A percentile compares a stretch with the other conserved stretches of the same genome.
Conservation (phyloP, 2,113 vertebrate species). For the Protobothrops mucrosquamatus region DNA sequence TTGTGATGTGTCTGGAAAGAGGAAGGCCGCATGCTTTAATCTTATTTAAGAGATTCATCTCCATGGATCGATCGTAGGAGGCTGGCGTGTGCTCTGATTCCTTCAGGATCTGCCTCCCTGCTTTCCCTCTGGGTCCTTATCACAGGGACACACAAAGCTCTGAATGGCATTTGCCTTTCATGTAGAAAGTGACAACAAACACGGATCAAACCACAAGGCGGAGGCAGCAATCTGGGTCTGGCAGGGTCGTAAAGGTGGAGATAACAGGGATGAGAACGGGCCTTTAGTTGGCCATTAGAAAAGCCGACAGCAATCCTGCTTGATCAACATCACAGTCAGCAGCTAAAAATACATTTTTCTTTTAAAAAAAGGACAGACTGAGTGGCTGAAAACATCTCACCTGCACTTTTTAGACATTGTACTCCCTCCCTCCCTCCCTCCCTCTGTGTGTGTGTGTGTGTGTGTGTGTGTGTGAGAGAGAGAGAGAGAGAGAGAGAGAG, state of each 20-base stretch:
- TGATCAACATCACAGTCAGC: accelerated
- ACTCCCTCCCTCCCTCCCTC: neutral
- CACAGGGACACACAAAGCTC: conserved; percentile 53
- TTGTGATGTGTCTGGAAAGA: conserved; percentile 43
- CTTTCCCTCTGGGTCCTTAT: conserved; percentile 67
- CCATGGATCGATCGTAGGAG: conserved; percentile 49
- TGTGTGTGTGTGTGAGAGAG: too few relatives aligned
- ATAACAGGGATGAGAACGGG: conserved; percentile 23
- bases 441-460: too few relatives aligned
- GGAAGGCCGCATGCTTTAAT: conserved; percentile 58
- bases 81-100: conserved; percentile 66
- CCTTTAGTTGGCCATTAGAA: conserved; percentile 29
- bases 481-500: too few relatives aligned
- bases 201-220: neutral
- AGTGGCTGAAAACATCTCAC: conserved; percentile 11
- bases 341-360: conserved; percentile 46
- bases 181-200: conserved; percentile 53
- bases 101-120: conserved; percentile 63
- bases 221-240: conserved; percentile 23
- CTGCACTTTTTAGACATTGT: neutral
- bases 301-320: conserved; percentile 27
- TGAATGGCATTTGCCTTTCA: conserved; percentile 66
- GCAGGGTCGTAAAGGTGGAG: conserved; percentile 22
- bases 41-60: conserved; percentile 70
- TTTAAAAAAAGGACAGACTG: neutral